Evolutionary conservation across 2,113 vertebrate species (phyloP).

Genomic region (Benitochromis conjunctus): DNA sequence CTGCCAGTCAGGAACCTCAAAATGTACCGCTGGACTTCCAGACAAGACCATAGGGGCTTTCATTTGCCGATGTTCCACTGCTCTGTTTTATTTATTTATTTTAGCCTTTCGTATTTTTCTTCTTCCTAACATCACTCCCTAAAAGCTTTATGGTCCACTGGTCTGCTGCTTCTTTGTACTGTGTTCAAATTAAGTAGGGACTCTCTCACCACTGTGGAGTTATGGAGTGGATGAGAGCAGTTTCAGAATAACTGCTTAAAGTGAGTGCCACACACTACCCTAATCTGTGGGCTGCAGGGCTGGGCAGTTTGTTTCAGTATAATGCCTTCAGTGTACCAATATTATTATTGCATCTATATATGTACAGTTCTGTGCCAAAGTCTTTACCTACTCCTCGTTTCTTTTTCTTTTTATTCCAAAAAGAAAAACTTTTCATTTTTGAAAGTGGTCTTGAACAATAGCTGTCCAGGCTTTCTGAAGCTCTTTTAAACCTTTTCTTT

Average conservation of each 20-base stretch:
- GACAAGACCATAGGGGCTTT: constrained; percentile 9
- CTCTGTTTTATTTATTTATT: constrained; percentile 25
- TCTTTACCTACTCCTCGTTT: not conserved
- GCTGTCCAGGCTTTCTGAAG: not conserved
- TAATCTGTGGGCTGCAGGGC: not conserved
- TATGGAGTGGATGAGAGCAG: constrained; percentile 20
- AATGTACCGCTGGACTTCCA: not conserved
- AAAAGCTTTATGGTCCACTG: constrained; percentile 12
- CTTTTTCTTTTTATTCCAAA: not conserved
- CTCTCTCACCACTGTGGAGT: constrained; percentile 1
- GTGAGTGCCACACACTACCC: not conserved
- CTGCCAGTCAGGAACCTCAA: not conserved
- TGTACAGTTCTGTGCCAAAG: not conserved
- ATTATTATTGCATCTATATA: not conserved
- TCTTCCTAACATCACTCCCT: constrained; percentile 25
- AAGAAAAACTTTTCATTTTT: not conserved
- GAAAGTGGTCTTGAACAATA: not conserved
- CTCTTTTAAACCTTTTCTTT: not conserved
- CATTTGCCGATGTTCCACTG: not conserved
- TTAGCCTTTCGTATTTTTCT: constrained; percentile 15
- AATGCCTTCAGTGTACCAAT: not conserved
- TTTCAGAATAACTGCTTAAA: constrained; percentile 8
- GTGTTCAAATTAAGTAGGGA: constrained; percentile 23
- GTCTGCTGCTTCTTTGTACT: not conserved
- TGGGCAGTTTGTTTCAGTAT: not conserved